Evolutionary conservation across 2,888 invertebrate species (phyloP), one percentile per base, ranked within the genome.

Genomic region (Epinotia ramella): DNA sequence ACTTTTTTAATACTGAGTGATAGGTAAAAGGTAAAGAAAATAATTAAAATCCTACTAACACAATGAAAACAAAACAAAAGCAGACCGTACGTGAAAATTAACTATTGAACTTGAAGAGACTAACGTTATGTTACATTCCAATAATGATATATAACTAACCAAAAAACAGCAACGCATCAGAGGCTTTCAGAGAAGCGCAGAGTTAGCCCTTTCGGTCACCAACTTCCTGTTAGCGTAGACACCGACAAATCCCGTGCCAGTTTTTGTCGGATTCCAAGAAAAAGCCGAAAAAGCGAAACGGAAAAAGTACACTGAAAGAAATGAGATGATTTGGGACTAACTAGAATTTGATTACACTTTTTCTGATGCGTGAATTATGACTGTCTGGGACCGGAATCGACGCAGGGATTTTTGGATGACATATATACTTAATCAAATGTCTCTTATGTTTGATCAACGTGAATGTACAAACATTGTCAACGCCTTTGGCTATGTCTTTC

Each of bases 121-220:
- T 28, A 46, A 28, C n/a, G 6, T 59, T 16, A 4, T 67, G 20
- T 70, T 28, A 13, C 64, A 73, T 12, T 56, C 24, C 40, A 20
- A 13, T 7, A 76, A 67, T 76, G 76, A 76, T 72, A 63, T 76
- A 76, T 76, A 49, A 20, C 20, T 20, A 62, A 53, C 53, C 46
- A 62, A 67, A 72, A 73, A 76, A 46, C 57, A 65, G 56, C 66
- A 69, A 18, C 57, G 82, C 82, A 82, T 81, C 80, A 79, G 79
- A 83, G 82, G 81, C 82, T 84, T 85, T 84, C 80, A 78, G 82
- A 84, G 86, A 84, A 85, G 82, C 81, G 84, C 81, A 82, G 83
- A 85, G 83, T 83, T 83, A 82, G 81, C 81, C 80, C 86, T 88
- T 90, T 90, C 90, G 88, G 85, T 86, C 84, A 84, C 81, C 80